Conservation (phyloP, 2,797 vertebrate genomes). For the Myiotriccus ornatus region DNA sequence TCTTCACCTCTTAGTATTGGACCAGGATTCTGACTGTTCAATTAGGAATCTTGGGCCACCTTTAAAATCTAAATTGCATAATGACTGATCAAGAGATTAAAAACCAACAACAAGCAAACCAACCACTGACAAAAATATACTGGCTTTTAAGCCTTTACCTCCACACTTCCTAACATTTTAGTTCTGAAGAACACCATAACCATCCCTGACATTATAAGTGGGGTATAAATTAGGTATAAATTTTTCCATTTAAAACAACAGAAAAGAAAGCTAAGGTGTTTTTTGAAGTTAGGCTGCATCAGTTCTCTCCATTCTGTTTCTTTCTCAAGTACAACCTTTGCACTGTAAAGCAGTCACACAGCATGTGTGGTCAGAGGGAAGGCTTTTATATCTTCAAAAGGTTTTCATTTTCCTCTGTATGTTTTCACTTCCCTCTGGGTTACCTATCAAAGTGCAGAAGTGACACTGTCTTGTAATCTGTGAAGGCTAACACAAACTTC, state of each 20-base stretch:
- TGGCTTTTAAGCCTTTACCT: neutral
- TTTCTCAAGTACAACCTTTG: neutral
- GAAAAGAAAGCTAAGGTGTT: neutral
- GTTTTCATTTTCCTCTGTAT: neutral
- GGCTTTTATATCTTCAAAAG: neutral
- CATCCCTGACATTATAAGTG: rapidly evolving
- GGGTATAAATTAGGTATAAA: neutral
- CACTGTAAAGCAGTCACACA: neutral
- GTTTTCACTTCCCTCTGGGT: neutral
- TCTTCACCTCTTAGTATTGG: neutral
- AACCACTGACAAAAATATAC: neutral
- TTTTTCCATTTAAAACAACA: neutral
- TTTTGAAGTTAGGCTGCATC: neutral
- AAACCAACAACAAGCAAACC: neutral
- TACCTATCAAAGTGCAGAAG: neutral
- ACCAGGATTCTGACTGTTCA: neutral
- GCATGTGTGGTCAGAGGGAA: neutral
- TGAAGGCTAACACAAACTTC: neutral
- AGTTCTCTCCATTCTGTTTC: neutral
- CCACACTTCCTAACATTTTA: neutral
- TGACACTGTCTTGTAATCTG: neutral
- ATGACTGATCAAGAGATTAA: rapidly evolving
- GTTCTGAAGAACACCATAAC: neutral
- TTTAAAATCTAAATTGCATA: neutral
- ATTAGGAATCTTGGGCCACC: neutral